Base-by-base conservation (phyloP, 2,113 vertebrate species). In the Cyanoramphus novaezelandiae region DNA sequence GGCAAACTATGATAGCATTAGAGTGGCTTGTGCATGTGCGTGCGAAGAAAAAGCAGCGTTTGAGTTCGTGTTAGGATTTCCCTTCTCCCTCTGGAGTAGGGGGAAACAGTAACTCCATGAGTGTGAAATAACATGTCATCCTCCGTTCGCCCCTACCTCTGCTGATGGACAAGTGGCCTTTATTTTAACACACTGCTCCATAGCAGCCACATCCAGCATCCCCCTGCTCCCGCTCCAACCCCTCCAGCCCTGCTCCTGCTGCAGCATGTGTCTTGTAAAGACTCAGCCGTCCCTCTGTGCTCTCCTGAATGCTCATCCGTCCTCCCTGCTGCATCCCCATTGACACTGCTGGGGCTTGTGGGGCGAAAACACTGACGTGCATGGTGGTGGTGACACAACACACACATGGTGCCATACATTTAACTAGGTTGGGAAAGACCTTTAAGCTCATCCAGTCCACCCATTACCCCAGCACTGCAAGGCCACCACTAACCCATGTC, bases 11-110 rank as follows among this genome's bases (percentile, higher is more conserved):
- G 25, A 43, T 0, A 0, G 50, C 53, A 13, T 24, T 3, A 20
- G 41, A 31, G 7, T 13, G 31, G 19, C 14, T 33, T 0, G 2
- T 21, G 57, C 2, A 29, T 1, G 29, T 3, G 15, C 3, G 3
- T 1, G 8, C 53, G 27, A 21, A 70, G 41, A 31, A 65, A 59
- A 82, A 24, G 17, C 27, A 14, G n/a, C 0, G 0, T n/a, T 67
- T 49, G 27, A 64, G 64, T 25, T 31, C 10, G 1, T 4, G 24
- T 16, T 11, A 55, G 11, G 28, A 31, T n/a, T 63, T 47, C 39
- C 41, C 17, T 20, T 27, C 17, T 27, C 41, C 31, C 15, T 10
- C 31, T 3, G 35, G 24, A 31, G 19, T n/a, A 9, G 24, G 8
- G 31, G 29, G 43, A 41, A 35, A 41, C 41, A 25, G 3, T 37